Conservation (phyloP, 37 sponge, comb jelly and placozoan species). For the Chondrilla cf. caribensis region DNA sequence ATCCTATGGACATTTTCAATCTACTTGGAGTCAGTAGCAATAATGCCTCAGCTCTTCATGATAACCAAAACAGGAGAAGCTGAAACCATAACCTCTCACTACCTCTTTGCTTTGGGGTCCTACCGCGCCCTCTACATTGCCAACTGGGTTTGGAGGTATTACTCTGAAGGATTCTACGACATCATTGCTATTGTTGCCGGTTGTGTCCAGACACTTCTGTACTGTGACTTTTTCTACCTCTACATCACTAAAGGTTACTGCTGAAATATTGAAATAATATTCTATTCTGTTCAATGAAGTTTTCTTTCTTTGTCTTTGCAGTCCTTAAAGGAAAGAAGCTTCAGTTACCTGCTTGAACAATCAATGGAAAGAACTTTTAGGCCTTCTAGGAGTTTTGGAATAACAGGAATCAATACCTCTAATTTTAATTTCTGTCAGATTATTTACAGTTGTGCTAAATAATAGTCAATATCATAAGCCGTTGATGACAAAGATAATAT, state of each 20-base stretch:
- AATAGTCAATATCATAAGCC: no score
- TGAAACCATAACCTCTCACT: slow-evolving; percentile 98
- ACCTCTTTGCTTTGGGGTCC: slow-evolving; percentile 94
- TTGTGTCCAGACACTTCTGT: slow-evolving; percentile 95
- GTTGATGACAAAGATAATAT: no score
- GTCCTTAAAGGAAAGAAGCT: slow-evolving; percentile 87
- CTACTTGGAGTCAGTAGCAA: slow-evolving; percentile 95
- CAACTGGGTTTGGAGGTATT: slow-evolving; percentile 97
- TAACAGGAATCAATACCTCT: background rate
- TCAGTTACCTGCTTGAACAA: slow-evolving; percentile 63
- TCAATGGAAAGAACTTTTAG: background rate
- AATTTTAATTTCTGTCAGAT: slow-evolving; percentile 5
- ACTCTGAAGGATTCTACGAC: slow-evolving; percentile 93
- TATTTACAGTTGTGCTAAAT: background rate
- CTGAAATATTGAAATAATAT: background rate
- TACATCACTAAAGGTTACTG: slow-evolving; percentile 96
- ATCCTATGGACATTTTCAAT: slow-evolving; percentile 99
- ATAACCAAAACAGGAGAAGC: slow-evolving; percentile 99
- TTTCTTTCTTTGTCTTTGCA: slow-evolving; percentile 26
- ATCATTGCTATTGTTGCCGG: slow-evolving; percentile 96
- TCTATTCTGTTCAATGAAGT: background rate
- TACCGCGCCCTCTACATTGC: slow-evolving; percentile 94
- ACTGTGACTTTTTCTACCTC: slow-evolving; percentile 99
- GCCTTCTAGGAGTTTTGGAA: background rate
- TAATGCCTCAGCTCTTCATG: slow-evolving; percentile 99